Conservation (phyloP, 1,140 invertebrate species). For the Drosophila prosaltans region DNA sequence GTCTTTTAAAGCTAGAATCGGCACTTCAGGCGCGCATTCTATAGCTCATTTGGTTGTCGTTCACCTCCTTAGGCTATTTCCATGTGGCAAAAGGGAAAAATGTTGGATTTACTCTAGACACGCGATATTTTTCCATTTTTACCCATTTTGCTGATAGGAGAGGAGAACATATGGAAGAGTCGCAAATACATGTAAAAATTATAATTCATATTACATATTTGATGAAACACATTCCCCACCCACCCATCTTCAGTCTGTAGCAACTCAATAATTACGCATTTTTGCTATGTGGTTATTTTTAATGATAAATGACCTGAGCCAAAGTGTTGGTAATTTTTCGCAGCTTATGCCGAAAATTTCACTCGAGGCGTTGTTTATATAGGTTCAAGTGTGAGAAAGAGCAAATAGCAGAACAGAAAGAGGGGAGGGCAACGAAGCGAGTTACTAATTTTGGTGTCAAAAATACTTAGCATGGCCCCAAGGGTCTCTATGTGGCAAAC, state of each 20-base stretch:
- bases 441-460: slow-evolving; percentile 71
- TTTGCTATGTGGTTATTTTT: slow-evolving; percentile 72
- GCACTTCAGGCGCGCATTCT: slow-evolving; percentile 69
- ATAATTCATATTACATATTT: slow-evolving; percentile 81
- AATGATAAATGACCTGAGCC: slow-evolving; percentile 76
- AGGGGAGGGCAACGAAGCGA: background rate
- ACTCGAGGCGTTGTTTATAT: slow-evolving; percentile 61
- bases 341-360: slow-evolving; percentile 65
- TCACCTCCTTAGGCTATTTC: slow-evolving; percentile 12
- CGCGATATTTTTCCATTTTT: slow-evolving; percentile 62
- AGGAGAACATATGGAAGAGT: slow-evolving; percentile 5
- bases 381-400: slow-evolving; percentile 32
- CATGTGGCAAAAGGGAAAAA: slow-evolving; percentile 55
- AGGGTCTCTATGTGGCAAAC: slow-evolving; percentile 6
- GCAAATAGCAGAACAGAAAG: too few relatives aligned
- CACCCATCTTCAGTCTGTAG: background rate
- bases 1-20: slow-evolving; percentile 71
- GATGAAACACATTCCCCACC: slow-evolving; percentile 71
- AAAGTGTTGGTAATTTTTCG: slow-evolving; percentile 75
- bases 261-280: slow-evolving; percentile 79
- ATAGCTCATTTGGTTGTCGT: slow-evolving; percentile 71
- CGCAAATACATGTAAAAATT: slow-evolving; percentile 70
- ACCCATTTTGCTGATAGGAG: slow-evolving; percentile 18
- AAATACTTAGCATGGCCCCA: slow-evolving; percentile 54
- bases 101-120: slow-evolving; percentile 73